Evolutionary conservation across 2,888 invertebrate genomes (phyloP).

Genomic region (Syritta pipiens): DNA sequence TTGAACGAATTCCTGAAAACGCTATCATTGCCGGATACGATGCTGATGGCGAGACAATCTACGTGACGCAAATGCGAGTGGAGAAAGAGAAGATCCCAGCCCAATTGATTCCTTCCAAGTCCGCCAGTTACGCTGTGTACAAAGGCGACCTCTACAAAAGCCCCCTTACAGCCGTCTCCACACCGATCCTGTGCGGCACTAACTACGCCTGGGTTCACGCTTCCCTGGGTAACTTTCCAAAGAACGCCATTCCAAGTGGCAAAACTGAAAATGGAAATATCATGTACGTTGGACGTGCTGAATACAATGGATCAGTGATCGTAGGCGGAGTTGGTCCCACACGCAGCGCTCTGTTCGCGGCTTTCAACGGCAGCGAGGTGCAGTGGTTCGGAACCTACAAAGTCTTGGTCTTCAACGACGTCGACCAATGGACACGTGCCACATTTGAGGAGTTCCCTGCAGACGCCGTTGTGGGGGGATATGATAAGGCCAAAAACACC

Average conservation of each 20-base stretch:
- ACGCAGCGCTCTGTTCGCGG: slow-evolving; percentile 19
- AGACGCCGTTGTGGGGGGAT: slow-evolving; percentile 28
- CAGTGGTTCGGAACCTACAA: slow-evolving; percentile 46
- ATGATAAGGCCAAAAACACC: not conserved
- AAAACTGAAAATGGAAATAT: slow-evolving; percentile 19
- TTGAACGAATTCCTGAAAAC: slow-evolving; percentile 17
- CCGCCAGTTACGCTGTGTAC: slow-evolving; percentile 24
- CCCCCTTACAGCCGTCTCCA: slow-evolving; percentile 13
- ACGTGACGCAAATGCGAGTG: slow-evolving; percentile 35
- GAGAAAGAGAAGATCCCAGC: slow-evolving; percentile 15
- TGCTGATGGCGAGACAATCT: slow-evolving; percentile 12
- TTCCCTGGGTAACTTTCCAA: slow-evolving; percentile 25
- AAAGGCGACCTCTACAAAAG: slow-evolving; percentile 38
- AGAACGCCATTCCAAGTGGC: slow-evolving; percentile 35
- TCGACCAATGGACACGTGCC: slow-evolving; percentile 28
- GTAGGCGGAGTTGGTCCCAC: slow-evolving; percentile 13
- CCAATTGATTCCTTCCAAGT: slow-evolving; percentile 22
- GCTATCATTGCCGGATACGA: slow-evolving; percentile 34
- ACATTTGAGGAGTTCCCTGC: slow-evolving; percentile 14
- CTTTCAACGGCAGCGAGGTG: slow-evolving; percentile 14
- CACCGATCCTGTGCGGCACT: slow-evolving; percentile 34
- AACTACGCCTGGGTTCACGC: slow-evolving; percentile 18
- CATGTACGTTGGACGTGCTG: slow-evolving; percentile 34
- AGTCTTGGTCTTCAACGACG: slow-evolving; percentile 18
- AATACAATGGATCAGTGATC: slow-evolving; percentile 33